Evolutionary conservation across 2,888 invertebrate species (phyloP), one percentile per base, ranked within the genome.

Genomic region (Leptinotarsa peninsularis): DNA sequence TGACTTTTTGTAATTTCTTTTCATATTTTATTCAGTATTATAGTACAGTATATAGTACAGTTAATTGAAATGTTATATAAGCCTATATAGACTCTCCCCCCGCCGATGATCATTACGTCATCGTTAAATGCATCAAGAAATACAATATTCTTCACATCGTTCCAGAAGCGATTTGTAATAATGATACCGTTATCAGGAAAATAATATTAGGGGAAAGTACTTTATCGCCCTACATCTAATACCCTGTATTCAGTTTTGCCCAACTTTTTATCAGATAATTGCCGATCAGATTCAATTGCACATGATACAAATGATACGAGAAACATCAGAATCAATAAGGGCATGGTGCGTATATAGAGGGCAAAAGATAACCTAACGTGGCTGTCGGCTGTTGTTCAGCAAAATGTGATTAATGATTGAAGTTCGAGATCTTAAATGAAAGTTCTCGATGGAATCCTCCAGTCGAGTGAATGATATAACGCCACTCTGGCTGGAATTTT

Each of bases 381-480:
- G 33, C 63, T 43, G 5, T 43, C 63, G 33, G n/a, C 27, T 43
- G 63, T 27, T 43, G n/a, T 63, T 63, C 43, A 17, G 17, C 17
- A 63, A 17, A 17, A 33, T 33, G 63, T 63, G 63, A 63, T 63
- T 63, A 43, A 63, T 63, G 63, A 63, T 63, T 27, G 15, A 63
- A 63, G 63, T 63, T 63, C 43, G 63, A 43, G 63, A 63, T 63
- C 27, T 63, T n/a, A n/a, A 63, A 63, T 43, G 27, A n/a, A 43
- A 63, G 58, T 58, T 58, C 58, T 15, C 58, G 58, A 13, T 23
- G 58, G 23, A 58, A 58, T 23, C 23, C 27, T 63, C n/a, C 63
- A 63, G 63, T 63, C 63, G 7, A 63, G 63, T 63, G 43, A 63
- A 27, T 63, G 43, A 63, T 63, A 63, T 43, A 58, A 27, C 58